Evolutionary conservation across 1,140 invertebrate genomes (phyloP), one percentile per base, ranked within the genome.

Genomic region (Helicoverpa armigera): DNA sequence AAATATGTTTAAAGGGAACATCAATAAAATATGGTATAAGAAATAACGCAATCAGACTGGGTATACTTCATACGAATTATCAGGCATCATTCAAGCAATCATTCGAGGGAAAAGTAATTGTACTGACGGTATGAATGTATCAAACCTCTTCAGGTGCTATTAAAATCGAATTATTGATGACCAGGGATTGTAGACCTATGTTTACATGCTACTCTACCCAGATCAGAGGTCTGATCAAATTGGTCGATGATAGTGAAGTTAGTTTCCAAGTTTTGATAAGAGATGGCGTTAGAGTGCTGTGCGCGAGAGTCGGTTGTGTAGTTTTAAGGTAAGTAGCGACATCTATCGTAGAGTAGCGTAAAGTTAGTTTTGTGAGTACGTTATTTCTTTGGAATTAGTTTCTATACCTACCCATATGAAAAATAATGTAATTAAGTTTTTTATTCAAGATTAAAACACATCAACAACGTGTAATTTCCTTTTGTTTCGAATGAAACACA

Each of bases 101-200:
- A 87, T 88, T 88, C 81, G 86, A 91, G 89, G 87, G 90, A 90
- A 90, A 90, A 88, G 80, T 90, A 90, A 90, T 89, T 86, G 86
- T 83, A 87, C 83, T 84, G 80, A 84, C 85, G 78, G 72, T 82
- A 77, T 79, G 73, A 80, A 92, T 91, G 84, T 88, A 87, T 89
- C 89, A 89, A 85, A 82, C 67, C 74, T 82, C 58, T 83, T 81
- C 67, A 74, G 72, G 82, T 88, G 85, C 85, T 86, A 92, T 92
- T 92, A 92, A 91, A 92, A 91, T 91, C 89, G 87, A 88, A 92
- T 92, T 90, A 92, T 86, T 85, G 61, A 48, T 65, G 13, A 83
- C 86, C 86, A 85, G 5, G 56, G n/a, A 65, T 74, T 11, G 43
- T 69, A 79, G 81, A 84, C 1, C 84, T 51, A 14, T 79, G 3